Evolutionary conservation across 2,888 invertebrate genomes (phyloP).

Genomic region (Oligia latruncula): DNA sequence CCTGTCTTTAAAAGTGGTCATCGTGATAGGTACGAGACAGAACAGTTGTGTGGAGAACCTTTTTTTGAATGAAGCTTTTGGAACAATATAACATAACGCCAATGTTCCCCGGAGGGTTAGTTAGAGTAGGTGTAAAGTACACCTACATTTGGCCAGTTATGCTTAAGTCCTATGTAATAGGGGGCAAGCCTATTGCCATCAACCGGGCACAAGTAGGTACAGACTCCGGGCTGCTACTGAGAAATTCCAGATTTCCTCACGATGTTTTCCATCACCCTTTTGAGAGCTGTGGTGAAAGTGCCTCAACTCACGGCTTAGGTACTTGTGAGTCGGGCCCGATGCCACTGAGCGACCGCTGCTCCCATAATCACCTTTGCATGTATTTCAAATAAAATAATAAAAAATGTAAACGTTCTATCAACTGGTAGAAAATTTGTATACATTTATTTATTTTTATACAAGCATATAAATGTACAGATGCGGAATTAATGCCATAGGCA

Average conservation of each 20-base stretch:
- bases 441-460: not conserved
- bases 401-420: not conserved
- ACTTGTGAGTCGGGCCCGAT: no score
- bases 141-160: not conserved
- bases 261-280: no score
- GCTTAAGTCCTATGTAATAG: no score
- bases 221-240: not conserved
- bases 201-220: not conserved
- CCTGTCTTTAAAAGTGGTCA: conserved; percentile 62
- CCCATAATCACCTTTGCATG: no score
- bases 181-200: not conserved
- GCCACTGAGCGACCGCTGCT: no score
- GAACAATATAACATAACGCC: no score
- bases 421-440: not conserved
- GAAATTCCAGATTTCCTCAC: not conserved
- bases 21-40: conserved; percentile 27
- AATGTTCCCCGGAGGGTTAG: not conserved
- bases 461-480: no score
- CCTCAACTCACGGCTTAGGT: no score
- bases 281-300: no score
- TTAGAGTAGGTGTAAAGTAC: not conserved
- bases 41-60: conserved; percentile 19
- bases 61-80: not conserved
- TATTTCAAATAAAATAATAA: not conserved
- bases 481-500: no score